phyloP scores from a whole-genome alignment of 2,797 vertebrate genomes.

The Sebastes diploproa region DNA sequence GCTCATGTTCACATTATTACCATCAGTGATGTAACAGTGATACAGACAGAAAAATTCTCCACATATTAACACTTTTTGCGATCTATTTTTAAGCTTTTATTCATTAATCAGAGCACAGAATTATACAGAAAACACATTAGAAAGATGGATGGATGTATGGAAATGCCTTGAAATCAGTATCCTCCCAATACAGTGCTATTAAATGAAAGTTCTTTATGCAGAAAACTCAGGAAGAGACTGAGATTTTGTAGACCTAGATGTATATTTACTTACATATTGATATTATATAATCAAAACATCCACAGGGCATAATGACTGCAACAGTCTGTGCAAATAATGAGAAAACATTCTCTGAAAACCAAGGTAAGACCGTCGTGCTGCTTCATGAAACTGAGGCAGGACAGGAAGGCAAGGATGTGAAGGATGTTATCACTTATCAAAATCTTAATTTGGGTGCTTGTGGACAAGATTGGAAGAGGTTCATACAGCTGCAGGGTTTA shows the following conservation, averaged over 20 bases:
- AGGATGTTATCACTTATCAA: conserved; percentile 32
- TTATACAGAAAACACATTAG: conserved; percentile 5
- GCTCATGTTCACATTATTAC: conserved; percentile 57
- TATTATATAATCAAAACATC: conserved; percentile 3
- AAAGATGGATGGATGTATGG: neutral
- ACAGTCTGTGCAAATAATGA: conserved; percentile 3
- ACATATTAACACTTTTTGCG: conserved; percentile 6
- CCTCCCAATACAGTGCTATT: neutral
- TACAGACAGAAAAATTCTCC: conserved; percentile 25
- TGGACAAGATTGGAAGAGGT: conserved; percentile 54
- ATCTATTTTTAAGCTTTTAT: conserved; percentile 28
- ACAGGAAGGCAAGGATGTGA: conserved; percentile 30
- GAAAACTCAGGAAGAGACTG: neutral
- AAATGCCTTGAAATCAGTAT: neutral
- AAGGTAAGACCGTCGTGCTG: neutral
- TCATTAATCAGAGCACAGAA: conserved; percentile 26
- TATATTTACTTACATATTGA: neutral
- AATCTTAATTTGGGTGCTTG: conserved; percentile 55
- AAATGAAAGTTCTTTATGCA: neutral
- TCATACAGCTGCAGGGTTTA: conserved; percentile 64
- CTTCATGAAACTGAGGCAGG: neutral
- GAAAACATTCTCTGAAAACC: neutral
- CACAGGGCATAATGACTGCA: neutral
- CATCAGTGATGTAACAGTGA: conserved; percentile 50
- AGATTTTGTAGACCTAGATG: neutral